These are phyloP conservation scores for Furcula furcula DNA, from an alignment of 2,888 invertebrate genomes.

Conservation along the genomic window DNA sequence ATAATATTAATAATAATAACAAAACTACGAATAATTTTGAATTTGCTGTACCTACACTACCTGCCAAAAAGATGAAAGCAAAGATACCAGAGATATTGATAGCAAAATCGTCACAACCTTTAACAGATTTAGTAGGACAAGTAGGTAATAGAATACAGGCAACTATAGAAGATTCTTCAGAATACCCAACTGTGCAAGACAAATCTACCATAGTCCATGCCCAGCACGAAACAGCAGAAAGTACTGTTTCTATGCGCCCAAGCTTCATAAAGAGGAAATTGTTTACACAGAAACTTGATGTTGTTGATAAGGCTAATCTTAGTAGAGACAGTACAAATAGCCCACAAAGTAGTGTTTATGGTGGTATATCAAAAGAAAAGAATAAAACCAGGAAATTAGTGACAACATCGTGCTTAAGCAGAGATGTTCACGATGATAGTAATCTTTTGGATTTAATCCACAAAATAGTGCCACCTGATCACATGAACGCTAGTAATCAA, in stretches of 20 bases:
- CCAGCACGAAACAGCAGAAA: constrained; percentile 17
- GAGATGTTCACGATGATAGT: constrained; percentile 54
- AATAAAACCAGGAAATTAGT: constrained; percentile 62
- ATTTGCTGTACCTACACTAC: constrained; percentile 53
- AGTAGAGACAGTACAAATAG: constrained; percentile 49
- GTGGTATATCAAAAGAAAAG: constrained; percentile 50
- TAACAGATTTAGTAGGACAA: constrained; percentile 20
- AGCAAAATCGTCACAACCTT: constrained; percentile 38
- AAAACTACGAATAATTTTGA: constrained; percentile 40
- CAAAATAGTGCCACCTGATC: constrained; percentile 63
- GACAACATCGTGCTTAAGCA: constrained; percentile 55
- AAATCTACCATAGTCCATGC: constrained; percentile 16
- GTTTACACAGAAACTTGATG: constrained; percentile 65
- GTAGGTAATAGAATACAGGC: constrained; percentile 3
- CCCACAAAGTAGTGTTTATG: constrained; percentile 49
- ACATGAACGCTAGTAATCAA: constrained; percentile 53
- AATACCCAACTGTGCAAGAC: constrained; percentile 14
- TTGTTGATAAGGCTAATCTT: constrained; percentile 50
- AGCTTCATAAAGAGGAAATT: constrained; percentile 72
- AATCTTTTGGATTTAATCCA: constrained; percentile 65
- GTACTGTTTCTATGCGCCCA: constrained; percentile 55
- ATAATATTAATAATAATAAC: constrained; percentile 17
- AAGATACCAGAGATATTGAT: constrained; percentile 37
- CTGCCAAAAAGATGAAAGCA: constrained; percentile 37
- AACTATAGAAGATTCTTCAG: constrained; percentile 2